Evolutionary conservation across 2,888 invertebrate species (phyloP).

Genomic region (Blastobasis adustella): DNA sequence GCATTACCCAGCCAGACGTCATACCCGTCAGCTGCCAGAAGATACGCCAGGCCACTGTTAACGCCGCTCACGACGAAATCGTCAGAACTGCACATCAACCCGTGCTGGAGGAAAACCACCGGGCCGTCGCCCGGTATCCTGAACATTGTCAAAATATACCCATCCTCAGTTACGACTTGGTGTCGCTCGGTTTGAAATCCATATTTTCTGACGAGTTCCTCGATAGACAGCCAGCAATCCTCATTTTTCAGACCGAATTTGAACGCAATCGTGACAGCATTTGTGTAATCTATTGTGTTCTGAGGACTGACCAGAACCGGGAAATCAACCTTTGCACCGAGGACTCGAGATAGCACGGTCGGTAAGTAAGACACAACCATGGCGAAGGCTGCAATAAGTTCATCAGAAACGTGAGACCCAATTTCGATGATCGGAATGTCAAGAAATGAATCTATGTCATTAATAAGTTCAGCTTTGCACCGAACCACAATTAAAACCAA

Average conservation of each 20-base stretch:
- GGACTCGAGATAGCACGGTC: too few relatives aligned
- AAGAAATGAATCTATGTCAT: too few relatives aligned
- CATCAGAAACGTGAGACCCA: too few relatives aligned
- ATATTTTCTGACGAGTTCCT: constrained; percentile 36
- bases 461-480: too few relatives aligned
- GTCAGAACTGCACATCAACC: constrained; percentile 45
- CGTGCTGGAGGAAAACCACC: constrained; percentile 53
- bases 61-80: constrained; percentile 47
- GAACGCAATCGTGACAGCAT: too few relatives aligned
- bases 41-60: constrained; percentile 44
- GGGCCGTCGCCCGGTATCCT: constrained; percentile 41
- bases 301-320: too few relatives aligned
- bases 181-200: constrained; percentile 36
- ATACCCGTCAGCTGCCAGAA: constrained; percentile 76
- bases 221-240: constrained; percentile 32
- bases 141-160: constrained; percentile 37
- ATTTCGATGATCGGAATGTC: too few relatives aligned
- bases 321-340: too few relatives aligned
- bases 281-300: too few relatives aligned
- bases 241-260: constrained; percentile 15
- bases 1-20: constrained; percentile 88
- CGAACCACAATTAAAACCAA: too few relatives aligned
- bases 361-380: too few relatives aligned
- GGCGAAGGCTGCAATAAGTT: too few relatives aligned
- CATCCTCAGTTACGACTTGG: constrained; percentile 39